Base-by-base conservation (phyloP, 2,888 invertebrate genomes). In the Meliscaeva auricollis region DNA sequence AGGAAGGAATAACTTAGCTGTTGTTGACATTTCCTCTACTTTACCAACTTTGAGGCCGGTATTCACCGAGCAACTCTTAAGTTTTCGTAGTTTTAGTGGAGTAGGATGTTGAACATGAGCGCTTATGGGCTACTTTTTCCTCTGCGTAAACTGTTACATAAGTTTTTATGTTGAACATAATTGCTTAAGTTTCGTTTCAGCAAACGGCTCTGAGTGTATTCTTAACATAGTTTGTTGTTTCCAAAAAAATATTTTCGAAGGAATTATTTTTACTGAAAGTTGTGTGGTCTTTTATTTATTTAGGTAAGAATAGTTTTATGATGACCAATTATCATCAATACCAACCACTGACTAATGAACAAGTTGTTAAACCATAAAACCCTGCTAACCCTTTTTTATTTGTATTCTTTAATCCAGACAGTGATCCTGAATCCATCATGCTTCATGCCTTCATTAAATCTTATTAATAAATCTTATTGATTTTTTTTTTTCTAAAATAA, bases 351-450 rank as follows among this genome's bases (percentile, higher is more conserved):
- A 6, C 46, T 62, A 46, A 62, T 62, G 44, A 64, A 46, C 30
- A 30, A 44, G 17, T 46, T 62, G 62, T 62, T 17, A 44, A 30
- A 22, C 46, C 7, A 30, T 32, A 64, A 30, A 41, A 41, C 30
- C 8, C 46, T n/a, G n/a, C n/a, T 32, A 46, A 64, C 64, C 46
- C 64, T 64, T 64, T 30, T 26, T 26, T 2, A 8, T 41, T 9
- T 44, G 6, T 22, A 17, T 8, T 62, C n/a, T 26, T 50, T 3
- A 26, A 13, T 13, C 44, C 44, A 46, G 60, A 60, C 60, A 35
- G 3, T 17, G 32, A 38, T 35, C 32, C 32, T 15, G 35, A 30
- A 26, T 30, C 4, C 4, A n/a, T 26, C 52, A 30, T 54, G n/a
- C 3, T n/a, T 15, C 26, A 41, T 2, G 7, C 4, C 6, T 8